A percentile compares a stretch with the other conserved stretches of the same genome.
phyloP scores from a whole-genome alignment of 2,888 invertebrate genomes.

The Gryllus longicercus region DNA sequence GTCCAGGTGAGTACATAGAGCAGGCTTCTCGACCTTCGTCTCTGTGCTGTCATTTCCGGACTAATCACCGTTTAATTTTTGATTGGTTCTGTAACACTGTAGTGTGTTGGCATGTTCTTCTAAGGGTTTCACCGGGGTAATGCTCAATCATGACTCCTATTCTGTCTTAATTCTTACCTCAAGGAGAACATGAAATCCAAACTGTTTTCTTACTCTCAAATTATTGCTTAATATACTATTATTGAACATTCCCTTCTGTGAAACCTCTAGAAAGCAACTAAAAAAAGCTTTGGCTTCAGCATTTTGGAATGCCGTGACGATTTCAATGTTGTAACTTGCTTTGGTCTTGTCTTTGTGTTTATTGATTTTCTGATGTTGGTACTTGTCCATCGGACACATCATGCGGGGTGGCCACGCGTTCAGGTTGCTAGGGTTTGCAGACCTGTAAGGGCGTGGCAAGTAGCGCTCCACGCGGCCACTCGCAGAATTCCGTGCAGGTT shows the following conservation, averaged over 20 bases:
- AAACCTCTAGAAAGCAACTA: conserved; percentile 17
- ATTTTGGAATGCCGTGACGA: conserved; percentile 11
- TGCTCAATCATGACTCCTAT: too few relatives aligned
- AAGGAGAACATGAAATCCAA: too few relatives aligned
- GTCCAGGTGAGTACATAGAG: conserved; percentile 17
- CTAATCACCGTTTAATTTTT: conserved; percentile 17
- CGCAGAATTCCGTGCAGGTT: neutral
- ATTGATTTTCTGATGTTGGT: conserved; percentile 6
- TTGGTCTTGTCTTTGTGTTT: conserved; percentile 17
- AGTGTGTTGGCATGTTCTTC: conserved; percentile 17
- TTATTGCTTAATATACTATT: neutral
- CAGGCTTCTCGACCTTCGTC: neutral
- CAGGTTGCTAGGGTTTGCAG: conserved; percentile 11
- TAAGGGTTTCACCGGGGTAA: neutral
- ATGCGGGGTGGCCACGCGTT: conserved; percentile 17
- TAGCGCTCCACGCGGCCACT: neutral
- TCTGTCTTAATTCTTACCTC: too few relatives aligned
- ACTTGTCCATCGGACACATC: neutral
- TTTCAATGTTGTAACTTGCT: conserved; percentile 9
- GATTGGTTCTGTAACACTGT: conserved; percentile 17
- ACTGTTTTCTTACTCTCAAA: neutral
- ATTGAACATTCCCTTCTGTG: neutral
- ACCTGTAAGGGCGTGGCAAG: neutral
- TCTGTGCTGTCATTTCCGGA: conserved; percentile 17
- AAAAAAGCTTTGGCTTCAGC: conserved; percentile 6